Evolutionary conservation across 2,113 vertebrate species (phyloP), one percentile per base, ranked within the genome.

Genomic region (rat (Rattus norvegicus)): DNA sequence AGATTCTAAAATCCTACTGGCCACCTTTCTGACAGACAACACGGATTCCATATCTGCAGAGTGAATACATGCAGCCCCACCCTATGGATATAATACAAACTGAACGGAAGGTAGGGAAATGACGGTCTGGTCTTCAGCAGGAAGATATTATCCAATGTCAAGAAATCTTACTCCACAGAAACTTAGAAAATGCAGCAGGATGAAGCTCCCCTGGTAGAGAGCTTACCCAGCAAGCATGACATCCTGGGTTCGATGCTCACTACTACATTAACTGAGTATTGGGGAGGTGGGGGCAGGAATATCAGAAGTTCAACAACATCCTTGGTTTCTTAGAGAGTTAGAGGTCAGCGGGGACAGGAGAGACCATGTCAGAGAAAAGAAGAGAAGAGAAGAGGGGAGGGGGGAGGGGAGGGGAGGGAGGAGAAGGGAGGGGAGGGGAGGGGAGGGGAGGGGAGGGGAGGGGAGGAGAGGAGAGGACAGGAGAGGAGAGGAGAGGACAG

Each of bases 1-100:
- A 95, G 77, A 94, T 73, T 89, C 26, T 89, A 84, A 92, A 94
- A 85, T 17, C 94, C 2, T 80, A 88, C 17, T 83, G 61, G 76
- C 36, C 73, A 28, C 13, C 80, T 49, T n/a, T 73, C 95, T 63
- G 63, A 24, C 33, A 95, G 77, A 59, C 92, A 95, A 94, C 54
- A 63, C 1, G 92, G 63, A 91, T 92, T 79, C 28, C 52, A 14
- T 36, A 83, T 2, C 36, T 92, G 14, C 9, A 80, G 92, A 95
- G 91, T 49, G 33, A 80, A 90, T 14, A 75, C 67, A 76, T 43
- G 36, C 5, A 81, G 63, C 6, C 61, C 47, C 56, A 11, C 85
- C 52, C 69, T 43, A 75, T 14, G 6, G 72, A 86, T 52, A 86
- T 24, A 69, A 88, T 0, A 93, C 39, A 95, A 97, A 91, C 3